phyloP scores from a whole-genome alignment of 2,888 invertebrate species.

The Thymelicus lineola region DNA sequence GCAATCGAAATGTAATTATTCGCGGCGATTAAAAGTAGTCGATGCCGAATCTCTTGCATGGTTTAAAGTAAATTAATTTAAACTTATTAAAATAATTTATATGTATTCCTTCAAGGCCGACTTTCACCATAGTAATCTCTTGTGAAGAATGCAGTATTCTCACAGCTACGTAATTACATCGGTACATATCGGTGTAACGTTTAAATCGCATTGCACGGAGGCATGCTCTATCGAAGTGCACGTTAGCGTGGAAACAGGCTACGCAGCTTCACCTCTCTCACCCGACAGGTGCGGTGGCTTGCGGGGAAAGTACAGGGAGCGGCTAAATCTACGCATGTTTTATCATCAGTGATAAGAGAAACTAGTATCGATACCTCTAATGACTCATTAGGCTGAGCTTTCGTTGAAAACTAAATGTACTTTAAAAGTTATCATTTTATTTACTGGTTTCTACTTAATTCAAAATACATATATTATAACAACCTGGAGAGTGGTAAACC shows the following conservation, averaged over 20 bases:
- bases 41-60: neutral
- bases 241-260: slow-evolving; percentile 64
- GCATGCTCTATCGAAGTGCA: slow-evolving; percentile 58
- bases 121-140: slow-evolving; percentile 62
- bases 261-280: slow-evolving; percentile 63
- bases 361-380: slow-evolving; percentile 66
- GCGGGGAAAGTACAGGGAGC: slow-evolving; percentile 80
- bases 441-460: neutral
- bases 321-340: slow-evolving; percentile 77
- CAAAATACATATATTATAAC: neutral
- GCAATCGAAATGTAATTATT: slow-evolving; percentile 34
- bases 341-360: slow-evolving; percentile 82
- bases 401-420: slow-evolving; percentile 48
- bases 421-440: slow-evolving; percentile 29
- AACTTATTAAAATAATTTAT: neutral
- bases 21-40: too few species aligned
- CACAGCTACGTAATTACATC: neutral
- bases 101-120: slow-evolving; percentile 46
- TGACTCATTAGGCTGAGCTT: slow-evolving; percentile 61
- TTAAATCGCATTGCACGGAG: slow-evolving; percentile 58
- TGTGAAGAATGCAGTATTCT: slow-evolving; percentile 47
- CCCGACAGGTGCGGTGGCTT: slow-evolving; percentile 54
- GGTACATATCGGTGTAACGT: slow-evolving; percentile 47
- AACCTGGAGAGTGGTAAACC: too few species aligned
- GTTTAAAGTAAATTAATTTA: neutral